Evolutionary conservation across 2,797 vertebrate genomes (phyloP), one percentile per base, ranked within the genome.

Genomic region (Poeciliopsis presidionis): DNA sequence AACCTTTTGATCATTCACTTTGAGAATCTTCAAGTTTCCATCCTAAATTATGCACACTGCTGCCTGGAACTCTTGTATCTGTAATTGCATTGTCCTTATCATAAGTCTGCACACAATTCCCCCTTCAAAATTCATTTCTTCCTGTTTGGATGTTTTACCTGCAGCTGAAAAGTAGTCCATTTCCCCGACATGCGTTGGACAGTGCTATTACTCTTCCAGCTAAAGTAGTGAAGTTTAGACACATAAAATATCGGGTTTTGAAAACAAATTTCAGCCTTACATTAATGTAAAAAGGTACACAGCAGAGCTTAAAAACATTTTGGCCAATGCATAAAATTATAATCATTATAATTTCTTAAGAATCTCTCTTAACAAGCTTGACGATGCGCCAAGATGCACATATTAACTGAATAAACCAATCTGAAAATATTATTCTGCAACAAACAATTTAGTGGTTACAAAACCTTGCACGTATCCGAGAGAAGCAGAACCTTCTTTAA

Each of bases 1-100:
- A 74, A 78, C 36, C 51, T 18, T 65, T 53, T 79, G 39, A 75
- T 81, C 74, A 13, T 8, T 25, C 47, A 39, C 63, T 65, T 74
- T 75, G 47, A 77, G 78, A 78, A 41, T 86, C 7, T 53, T 78
- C 69, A 14, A 36, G 28, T 75, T 69, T 67, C 65, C 53, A 2
- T 43, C 30, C 18, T 69, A 47, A 79, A 73, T 65, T 33, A 72
- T 77, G 30, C 45, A 77, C 13, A 53, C 18, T 0, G n/a, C 73
- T 71, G 74, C 47, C 25, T 69, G 39, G 61, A 72, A 76, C 39
- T 67, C 9, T 69, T 7, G 49, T 14, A 53, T 55, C 74, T 79
- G n/a, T 71, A 81, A 77, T 71, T 71, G 65, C 72, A 71, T 77
- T 67, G 30, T 65, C 55, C 22, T 73, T 75, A 61, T 79, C 43